A percentile compares a stretch with the other conserved stretches of the same genome.
Conservation (phyloP, 2,113 vertebrate genomes). For the Erinaceus europaeus region DNA sequence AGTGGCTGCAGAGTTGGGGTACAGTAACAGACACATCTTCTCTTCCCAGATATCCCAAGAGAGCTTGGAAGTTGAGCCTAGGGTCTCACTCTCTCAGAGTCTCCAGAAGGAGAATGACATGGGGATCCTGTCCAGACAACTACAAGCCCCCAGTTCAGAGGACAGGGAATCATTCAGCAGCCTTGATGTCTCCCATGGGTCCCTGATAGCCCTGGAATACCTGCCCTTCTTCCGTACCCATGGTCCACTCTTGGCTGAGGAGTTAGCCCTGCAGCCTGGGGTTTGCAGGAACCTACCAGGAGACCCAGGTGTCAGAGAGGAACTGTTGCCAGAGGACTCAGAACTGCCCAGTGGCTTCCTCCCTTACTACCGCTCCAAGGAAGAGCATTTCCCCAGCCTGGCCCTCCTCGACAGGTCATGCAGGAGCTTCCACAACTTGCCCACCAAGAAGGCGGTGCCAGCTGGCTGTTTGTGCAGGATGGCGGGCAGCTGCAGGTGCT, state of each 20-base stretch:
- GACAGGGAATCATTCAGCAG: neutral
- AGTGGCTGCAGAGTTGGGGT: neutral
- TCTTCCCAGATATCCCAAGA: conserved; percentile 59
- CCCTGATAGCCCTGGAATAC: neutral
- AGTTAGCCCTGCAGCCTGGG: neutral
- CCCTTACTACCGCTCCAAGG: conserved; percentile 55
- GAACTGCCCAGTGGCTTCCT: conserved; percentile 34
- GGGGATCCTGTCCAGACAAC: neutral
- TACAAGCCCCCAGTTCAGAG: neutral
- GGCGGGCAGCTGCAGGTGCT: rapidly evolving
- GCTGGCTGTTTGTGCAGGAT: neutral
- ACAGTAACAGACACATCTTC: neutral
- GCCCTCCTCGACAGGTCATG: rapidly evolving
- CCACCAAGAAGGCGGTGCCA: rapidly evolving
- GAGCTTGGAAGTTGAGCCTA: neutral
- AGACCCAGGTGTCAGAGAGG: neutral
- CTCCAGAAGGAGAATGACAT: neutral
- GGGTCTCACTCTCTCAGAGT: rapidly evolving
- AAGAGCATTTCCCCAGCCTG: conserved; percentile 49
- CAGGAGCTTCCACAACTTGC: neutral
- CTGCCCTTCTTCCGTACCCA: conserved; percentile 70
- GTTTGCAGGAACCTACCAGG: neutral
- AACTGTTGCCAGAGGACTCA: neutral
- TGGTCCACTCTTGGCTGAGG: neutral
- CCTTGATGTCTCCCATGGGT: neutral